A percentile compares a stretch with the other conserved stretches of the same genome.
Evolutionary conservation across 2,797 vertebrate species (phyloP).

Genomic region (Channallabes apus): DNA sequence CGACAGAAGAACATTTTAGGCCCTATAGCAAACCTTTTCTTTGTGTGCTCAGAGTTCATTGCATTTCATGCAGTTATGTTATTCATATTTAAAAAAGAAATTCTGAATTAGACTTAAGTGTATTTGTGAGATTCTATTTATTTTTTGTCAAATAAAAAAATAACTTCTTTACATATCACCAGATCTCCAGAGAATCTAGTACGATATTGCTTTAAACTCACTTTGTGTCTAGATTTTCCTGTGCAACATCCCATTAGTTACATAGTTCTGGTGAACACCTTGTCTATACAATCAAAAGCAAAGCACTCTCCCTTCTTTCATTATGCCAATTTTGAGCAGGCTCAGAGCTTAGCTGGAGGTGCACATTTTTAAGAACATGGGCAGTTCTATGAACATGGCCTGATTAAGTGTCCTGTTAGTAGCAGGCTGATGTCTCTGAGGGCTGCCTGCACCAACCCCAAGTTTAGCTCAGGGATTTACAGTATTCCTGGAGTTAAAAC

Average conservation of each 20-base stretch:
- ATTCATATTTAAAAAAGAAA: not conserved
- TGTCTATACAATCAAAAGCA: not conserved
- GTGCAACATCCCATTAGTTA: not conserved
- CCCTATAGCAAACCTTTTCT: not conserved
- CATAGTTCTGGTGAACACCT: not conserved
- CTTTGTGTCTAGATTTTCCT: not conserved
- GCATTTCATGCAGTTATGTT: not conserved
- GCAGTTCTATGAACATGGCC: not conserved
- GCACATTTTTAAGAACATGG: not conserved
- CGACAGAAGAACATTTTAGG: not conserved
- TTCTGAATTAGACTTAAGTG: not conserved
- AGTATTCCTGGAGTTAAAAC: constrained; percentile 1
- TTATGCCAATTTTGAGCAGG: not conserved
- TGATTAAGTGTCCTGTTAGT: not conserved
- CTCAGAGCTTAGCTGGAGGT: constrained; percentile 18
- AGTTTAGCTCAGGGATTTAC: constrained; percentile 3
- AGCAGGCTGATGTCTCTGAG: not conserved
- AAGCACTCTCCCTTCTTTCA: not conserved
- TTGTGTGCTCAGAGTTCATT: too few species aligned
- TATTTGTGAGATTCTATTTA: not conserved
- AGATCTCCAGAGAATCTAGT: not conserved
- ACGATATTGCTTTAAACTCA: not conserved
- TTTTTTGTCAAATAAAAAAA: not conserved
- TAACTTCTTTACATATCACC: not conserved
- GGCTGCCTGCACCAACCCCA: constrained; percentile 9